A percentile compares a stretch with the other conserved stretches of the same genome.
Conservation (phyloP, 2,113 vertebrate species). For the Microcebus griseorufus region DNA sequence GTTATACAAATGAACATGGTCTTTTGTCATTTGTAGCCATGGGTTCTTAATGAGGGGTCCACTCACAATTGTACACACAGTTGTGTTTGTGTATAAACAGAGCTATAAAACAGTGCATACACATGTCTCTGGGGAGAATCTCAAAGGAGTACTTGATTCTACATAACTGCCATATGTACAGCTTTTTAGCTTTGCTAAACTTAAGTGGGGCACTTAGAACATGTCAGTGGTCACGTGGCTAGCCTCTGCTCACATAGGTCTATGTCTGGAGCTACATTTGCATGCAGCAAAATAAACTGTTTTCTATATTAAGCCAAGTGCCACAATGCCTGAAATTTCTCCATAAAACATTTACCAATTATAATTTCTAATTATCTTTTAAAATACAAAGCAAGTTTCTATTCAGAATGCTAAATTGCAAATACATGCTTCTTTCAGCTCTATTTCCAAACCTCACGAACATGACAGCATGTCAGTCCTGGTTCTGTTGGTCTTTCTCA, state of each 20-base stretch:
- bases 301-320: neutral
- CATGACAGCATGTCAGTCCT: neutral
- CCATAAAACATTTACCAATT: neutral
- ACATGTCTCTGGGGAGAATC: neutral
- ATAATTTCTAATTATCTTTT: constrained; percentile 20
- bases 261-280: neutral
- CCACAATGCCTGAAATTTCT: neutral
- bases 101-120: neutral
- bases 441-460: neutral
- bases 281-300: neutral
- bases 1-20: neutral
- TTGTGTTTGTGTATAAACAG: constrained; percentile 4
- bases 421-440: neutral
- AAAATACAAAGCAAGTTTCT: neutral
- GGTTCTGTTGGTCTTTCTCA: constrained; percentile 4
- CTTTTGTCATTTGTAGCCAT: neutral
- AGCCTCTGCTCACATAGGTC: neutral
- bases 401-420: neutral
- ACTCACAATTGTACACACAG: neutral
- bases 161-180: neutral
- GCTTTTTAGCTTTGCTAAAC: neutral
- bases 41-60: neutral
- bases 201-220: neutral
- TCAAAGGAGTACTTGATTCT: neutral
- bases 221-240: neutral